Percentiles rank a stretch among this genome's conserved stretches.
These are phyloP conservation scores for Gambusia holbrooki DNA, from an alignment of 2,113 vertebrate species.

Conservation along the genomic window DNA sequence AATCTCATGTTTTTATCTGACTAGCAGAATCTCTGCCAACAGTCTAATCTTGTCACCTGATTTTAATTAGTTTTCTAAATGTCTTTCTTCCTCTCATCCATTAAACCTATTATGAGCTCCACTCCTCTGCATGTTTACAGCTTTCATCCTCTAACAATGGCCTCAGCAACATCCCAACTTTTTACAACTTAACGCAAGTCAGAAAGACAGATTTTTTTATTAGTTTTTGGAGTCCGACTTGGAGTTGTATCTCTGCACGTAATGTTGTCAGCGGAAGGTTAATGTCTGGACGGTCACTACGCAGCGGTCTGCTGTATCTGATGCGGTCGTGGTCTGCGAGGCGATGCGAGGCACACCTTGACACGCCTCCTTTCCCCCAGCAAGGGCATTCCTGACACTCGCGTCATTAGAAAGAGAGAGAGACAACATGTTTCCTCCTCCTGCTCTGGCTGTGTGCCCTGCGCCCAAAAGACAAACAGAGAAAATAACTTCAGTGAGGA, in stretches of 20 bases:
- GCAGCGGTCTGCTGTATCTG: slow-evolving; percentile 35
- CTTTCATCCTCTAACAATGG: slow-evolving; percentile 7
- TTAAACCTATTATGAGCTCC: slow-evolving; percentile 23
- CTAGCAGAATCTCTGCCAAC: not conserved
- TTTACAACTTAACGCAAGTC: not conserved
- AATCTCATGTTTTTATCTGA: not conserved
- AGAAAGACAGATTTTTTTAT: slow-evolving; percentile 42
- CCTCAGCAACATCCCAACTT: not conserved
- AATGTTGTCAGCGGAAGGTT: slow-evolving; percentile 42
- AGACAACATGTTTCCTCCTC: slow-evolving; percentile 53
- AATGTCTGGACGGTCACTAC: slow-evolving; percentile 48
- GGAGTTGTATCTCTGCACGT: slow-evolving; percentile 11
- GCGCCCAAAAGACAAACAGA: slow-evolving; percentile 51
- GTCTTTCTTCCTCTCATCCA: slow-evolving; percentile 19
- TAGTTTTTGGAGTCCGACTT: slow-evolving; percentile 31
- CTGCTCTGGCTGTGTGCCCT: slow-evolving; percentile 60
- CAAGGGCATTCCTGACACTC: slow-evolving; percentile 64
- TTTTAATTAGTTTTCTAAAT: slow-evolving; percentile 13
- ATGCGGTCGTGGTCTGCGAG: slow-evolving; percentile 24
- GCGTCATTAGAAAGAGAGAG: slow-evolving; percentile 55
- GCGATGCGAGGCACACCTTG: slow-evolving; percentile 56
- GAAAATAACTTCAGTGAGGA: slow-evolving; percentile 46
- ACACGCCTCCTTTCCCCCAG: slow-evolving; percentile 63
- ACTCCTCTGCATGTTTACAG: slow-evolving; percentile 11
- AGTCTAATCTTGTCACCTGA: not conserved